phyloP scores from a whole-genome alignment of 1,140 invertebrate genomes.

The Phocides pigmalion region DNA sequence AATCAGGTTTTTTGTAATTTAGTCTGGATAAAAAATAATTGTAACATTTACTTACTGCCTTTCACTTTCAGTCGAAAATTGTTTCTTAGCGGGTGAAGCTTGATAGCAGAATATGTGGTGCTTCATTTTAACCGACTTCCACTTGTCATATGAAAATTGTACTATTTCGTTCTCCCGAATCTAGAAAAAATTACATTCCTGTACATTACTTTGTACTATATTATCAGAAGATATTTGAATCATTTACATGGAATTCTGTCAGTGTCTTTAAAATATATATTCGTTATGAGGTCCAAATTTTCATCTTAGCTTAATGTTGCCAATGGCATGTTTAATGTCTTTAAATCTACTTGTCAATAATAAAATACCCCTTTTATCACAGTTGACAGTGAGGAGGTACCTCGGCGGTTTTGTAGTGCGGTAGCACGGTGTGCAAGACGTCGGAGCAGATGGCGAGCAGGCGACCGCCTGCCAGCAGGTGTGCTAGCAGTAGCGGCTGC shows the following conservation, averaged over 20 bases:
- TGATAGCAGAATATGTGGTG: slow-evolving; percentile 95
- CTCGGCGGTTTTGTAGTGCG: slow-evolving; percentile 92
- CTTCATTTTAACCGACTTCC: slow-evolving; percentile 92
- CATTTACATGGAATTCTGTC: too few species aligned
- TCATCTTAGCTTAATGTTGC: too few species aligned
- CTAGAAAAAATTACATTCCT: slow-evolving; percentile 56
- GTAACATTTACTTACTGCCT: slow-evolving; percentile 81
- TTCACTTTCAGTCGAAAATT: slow-evolving; percentile 89
- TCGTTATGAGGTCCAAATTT: too few species aligned
- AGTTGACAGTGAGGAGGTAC: slow-evolving; percentile 72
- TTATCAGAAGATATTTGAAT: too few species aligned
- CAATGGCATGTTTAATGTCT: too few species aligned
- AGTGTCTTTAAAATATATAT: too few species aligned
- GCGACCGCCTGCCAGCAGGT: slow-evolving; percentile 89
- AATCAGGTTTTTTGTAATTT: too few species aligned
- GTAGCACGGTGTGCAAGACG: slow-evolving; percentile 89
- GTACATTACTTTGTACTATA: background rate
- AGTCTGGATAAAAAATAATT: too few species aligned
- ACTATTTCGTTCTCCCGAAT: slow-evolving; percentile 92
- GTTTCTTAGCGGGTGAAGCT: slow-evolving; percentile 90
- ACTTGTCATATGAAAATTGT: slow-evolving; percentile 91
- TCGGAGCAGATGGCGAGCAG: slow-evolving; percentile 94
- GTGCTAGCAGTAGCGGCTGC: slow-evolving; percentile 88
- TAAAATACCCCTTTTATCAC: too few species aligned
- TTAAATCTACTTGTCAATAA: too few species aligned